phyloP scores from a whole-genome alignment of 2,888 invertebrate species.

The Hemistola chrysoprasaria region DNA sequence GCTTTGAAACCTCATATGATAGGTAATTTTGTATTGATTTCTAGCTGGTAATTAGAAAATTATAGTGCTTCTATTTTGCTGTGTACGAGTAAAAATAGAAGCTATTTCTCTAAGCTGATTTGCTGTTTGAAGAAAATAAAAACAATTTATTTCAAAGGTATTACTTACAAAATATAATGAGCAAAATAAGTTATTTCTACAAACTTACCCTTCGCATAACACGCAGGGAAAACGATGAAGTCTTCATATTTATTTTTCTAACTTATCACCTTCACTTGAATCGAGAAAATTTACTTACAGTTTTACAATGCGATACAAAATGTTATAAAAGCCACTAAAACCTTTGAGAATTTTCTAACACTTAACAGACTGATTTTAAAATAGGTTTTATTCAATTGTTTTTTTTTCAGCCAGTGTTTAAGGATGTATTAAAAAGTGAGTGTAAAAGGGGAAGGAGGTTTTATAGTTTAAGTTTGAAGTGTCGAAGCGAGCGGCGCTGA shows the following conservation, averaged over 20 bases:
- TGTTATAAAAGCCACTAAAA: conserved; percentile 26
- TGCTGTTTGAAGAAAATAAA: too few species aligned
- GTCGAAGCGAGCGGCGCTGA: conserved; percentile 56
- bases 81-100: too few species aligned
- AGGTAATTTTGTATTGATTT: too few species aligned
- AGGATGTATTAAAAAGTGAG: conserved; percentile 17
- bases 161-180: too few species aligned
- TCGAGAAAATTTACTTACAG: conserved; percentile 29
- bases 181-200: neutral
- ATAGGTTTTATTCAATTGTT: conserved; percentile 1
- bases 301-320: conserved; percentile 15
- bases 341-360: conserved; percentile 29
- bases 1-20: too few species aligned
- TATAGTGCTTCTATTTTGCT: too few species aligned
- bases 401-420: conserved; percentile 2
- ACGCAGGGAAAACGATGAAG: conserved; percentile 88
- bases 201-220: conserved; percentile 90
- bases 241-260: conserved; percentile 85
- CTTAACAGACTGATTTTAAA: conserved; percentile 24
- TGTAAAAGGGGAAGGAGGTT: conserved; percentile 26
- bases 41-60: too few species aligned
- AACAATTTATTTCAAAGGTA: too few species aligned
- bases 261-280: conserved; percentile 36
- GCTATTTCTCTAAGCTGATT: too few species aligned
- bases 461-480: conserved; percentile 38